phyloP scores from a whole-genome alignment of 2,113 vertebrate genomes.

The Plecotus auritus region DNA sequence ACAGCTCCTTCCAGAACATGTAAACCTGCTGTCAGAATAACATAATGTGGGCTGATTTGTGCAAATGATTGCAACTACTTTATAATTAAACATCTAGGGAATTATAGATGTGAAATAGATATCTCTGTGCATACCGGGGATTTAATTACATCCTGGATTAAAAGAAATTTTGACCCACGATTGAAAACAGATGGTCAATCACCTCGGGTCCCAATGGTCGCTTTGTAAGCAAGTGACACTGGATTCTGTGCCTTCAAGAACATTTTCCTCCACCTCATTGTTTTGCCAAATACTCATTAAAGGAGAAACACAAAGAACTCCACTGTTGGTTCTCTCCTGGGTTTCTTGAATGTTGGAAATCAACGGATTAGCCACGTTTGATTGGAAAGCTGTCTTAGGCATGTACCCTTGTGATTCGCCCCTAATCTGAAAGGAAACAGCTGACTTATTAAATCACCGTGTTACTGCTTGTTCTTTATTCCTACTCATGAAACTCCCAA shows the following conservation, averaged over 20 bases:
- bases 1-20: neutral
- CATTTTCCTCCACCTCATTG: neutral
- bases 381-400: constrained; percentile 16
- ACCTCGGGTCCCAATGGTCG: constrained; percentile 26
- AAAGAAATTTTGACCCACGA: constrained; percentile 50
- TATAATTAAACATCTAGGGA: constrained; percentile 62
- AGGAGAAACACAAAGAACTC: constrained; percentile 48
- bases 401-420: constrained; percentile 9
- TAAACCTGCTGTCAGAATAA: neutral
- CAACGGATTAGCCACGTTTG: constrained; percentile 33
- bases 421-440: constrained; percentile 3
- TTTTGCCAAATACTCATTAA: constrained; percentile 49
- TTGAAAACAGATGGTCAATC: constrained; percentile 62
- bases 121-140: constrained; percentile 21
- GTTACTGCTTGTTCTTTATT: neutral
- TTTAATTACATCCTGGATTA: constrained; percentile 69
- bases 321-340: constrained; percentile 24
- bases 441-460: neutral
- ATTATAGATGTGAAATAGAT: constrained; percentile 54
- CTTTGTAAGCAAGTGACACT: constrained; percentile 54
- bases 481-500: neutral
- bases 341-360: constrained; percentile 46
- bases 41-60: constrained; percentile 24
- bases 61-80: constrained; percentile 51
- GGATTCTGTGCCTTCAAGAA: neutral